A percentile compares a stretch with the other conserved stretches of the same genome.
Conservation (phyloP, 2,797 vertebrate species). For the Pteronotus mesoamericanus region DNA sequence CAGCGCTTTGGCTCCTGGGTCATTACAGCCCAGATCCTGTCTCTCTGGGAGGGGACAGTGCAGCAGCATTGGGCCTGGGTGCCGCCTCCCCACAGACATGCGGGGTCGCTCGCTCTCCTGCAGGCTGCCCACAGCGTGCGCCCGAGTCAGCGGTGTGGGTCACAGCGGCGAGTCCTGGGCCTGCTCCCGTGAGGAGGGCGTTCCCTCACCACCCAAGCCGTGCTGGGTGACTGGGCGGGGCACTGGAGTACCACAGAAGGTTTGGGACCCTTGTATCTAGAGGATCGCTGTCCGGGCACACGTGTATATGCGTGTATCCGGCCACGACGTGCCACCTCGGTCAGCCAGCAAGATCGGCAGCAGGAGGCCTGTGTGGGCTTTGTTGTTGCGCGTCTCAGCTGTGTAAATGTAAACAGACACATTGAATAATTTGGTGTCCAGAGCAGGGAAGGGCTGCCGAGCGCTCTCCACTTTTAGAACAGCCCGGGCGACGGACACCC, state of each 20-base stretch:
- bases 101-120: accelerated
- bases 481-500: accelerated
- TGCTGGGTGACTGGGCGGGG: background rate
- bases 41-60: background rate
- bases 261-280: background rate
- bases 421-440: background rate
- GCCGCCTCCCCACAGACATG: accelerated
- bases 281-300: accelerated
- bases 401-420: background rate
- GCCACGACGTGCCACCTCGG: accelerated
- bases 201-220: accelerated
- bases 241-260: background rate
- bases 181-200: accelerated
- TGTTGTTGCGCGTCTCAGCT: background rate
- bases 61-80: accelerated
- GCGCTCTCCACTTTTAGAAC: accelerated
- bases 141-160: background rate
- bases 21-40: background rate
- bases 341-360: background rate
- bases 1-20: too few relatives aligned
- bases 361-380: background rate
- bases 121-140: background rate
- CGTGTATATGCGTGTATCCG: too few relatives aligned
- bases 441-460: background rate
- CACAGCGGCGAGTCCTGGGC: background rate